Base-by-base conservation (phyloP, 1,140 invertebrate species). In the Araneus ventricosus region DNA sequence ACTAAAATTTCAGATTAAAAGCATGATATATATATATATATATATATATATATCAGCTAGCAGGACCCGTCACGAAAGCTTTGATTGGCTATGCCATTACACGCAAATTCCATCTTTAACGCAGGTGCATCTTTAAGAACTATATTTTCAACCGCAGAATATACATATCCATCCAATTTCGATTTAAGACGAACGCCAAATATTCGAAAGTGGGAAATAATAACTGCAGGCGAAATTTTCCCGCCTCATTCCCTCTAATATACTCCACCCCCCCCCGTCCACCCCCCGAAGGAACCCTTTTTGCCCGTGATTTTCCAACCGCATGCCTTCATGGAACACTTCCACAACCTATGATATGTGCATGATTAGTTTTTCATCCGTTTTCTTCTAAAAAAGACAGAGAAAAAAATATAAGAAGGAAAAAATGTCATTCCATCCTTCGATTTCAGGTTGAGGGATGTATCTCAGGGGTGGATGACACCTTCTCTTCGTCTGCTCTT, bases 311-410 rank as follows among this genome's bases (percentile, higher is more conserved):
- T 75, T 75, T 75, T 75, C 45, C 57, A 24, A 61, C 84, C 82
- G n/a, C 82, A 52, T 27, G 45, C 34, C 45, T 79, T 79, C 45
- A 14, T 80, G 45, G 41, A 85, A 41, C 17, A 52, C 39, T 63
- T 17, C 3, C 39, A 75, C 63, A 41, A 8, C 24, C 39, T 6
- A 67, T 85, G 41, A 45, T 39, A 89, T 79, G 39, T 30, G 39
- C 22, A 7, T 89, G 88, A 89, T 89, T 89, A 89, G 67, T 79
- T 89, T 89, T 89, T 89, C 41, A 34, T 75, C 67, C 37, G 7
- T 75, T 45, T 45, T 14, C 45, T 45, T 45, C 8, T 14, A 45
- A 45, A 45, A 45, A 45, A 14, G 10, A 45, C 10, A 0, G 41
- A 14, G 45, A 4, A n/a, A n/a, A n/a, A n/a, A n/a, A n/a, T n/a